Base-by-base conservation (phyloP, 2,113 vertebrate species). In the Cynocephalus volans region DNA sequence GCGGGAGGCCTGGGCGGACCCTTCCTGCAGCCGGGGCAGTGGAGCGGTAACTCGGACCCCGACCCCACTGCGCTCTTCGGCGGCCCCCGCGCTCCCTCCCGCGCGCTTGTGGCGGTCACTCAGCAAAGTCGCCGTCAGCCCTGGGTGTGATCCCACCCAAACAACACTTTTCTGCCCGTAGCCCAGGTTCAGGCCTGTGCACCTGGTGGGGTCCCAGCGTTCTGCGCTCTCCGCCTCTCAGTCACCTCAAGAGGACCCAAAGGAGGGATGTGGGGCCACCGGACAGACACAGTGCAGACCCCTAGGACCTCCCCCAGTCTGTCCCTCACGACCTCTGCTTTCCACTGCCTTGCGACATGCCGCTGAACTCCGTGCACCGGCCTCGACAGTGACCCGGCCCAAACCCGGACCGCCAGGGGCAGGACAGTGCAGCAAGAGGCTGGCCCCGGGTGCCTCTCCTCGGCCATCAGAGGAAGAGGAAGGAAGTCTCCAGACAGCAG, bases 341-440 rank as follows among this genome's bases (percentile, higher is more conserved):
- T 11, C 24, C 12, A 0, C 12, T 3, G 19, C 24, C 23, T 45
- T 8, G 67, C 4, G 31, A 24, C 45, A 13, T 8, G 11, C 11
- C 6, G 1, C 48, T 62, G 1, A 6, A n/a, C 21, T 10, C 79
- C 4, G 41, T 41, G 41, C 18, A 31, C 21, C 18, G 54, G 0
- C 28, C 75, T 50, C 0, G 19, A 67, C 56, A 70, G 26, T 21
- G 14, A 36, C 62, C 11, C 0, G 0, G 26, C 4, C 64, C 19
- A 10, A 18, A 31, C 13, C 0, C 3, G 21, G 54, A 21, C 60
- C 6, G 2, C 2, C 21, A 86, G 0, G 69, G 19, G 5, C 2
- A 1, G 36, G 10, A 64, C 33, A 3, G 0, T 10, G 0, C 0
- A 15, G n/a, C 33, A 24, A 13, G 5, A 19, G 5, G 1, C 31